A percentile compares a stretch with the other conserved stretches of the same genome.
phyloP scores from a whole-genome alignment of 2,797 vertebrate species.

The Tauraco hartlaubi region DNA sequence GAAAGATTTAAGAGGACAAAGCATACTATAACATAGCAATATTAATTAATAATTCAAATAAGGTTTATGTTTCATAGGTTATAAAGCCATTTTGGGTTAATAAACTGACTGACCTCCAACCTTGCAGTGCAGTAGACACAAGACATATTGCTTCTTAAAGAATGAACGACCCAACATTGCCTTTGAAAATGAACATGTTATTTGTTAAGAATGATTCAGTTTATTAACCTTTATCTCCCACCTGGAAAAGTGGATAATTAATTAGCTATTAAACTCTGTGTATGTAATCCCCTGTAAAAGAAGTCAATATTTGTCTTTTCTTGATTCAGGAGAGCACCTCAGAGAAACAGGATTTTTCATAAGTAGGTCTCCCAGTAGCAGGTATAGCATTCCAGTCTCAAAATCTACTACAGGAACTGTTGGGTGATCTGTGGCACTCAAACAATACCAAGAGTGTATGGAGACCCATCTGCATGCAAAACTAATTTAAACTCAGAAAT shows the following conservation, averaged over 20 bases:
- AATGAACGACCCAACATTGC: background rate
- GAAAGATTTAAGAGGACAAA: background rate
- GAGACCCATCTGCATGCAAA: background rate
- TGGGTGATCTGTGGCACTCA: background rate
- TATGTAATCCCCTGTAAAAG: background rate
- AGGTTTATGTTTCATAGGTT: constrained; percentile 4
- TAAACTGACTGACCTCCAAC: constrained; percentile 13
- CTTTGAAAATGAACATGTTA: background rate
- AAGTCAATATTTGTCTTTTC: background rate
- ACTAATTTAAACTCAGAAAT: background rate
- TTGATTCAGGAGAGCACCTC: background rate
- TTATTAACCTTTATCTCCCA: background rate
- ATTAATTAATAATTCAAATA: constrained; percentile 47
- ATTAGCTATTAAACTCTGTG: background rate
- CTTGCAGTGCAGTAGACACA: background rate
- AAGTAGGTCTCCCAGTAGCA: background rate
- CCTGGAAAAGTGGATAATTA: background rate
- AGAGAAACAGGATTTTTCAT: background rate
- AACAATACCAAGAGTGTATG: background rate
- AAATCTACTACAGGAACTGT: background rate
- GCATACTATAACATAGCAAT: background rate
- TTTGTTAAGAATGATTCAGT: background rate
- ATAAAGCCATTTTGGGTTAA: constrained; percentile 14
- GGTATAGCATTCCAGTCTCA: background rate
- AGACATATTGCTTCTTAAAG: background rate